Conservation (phyloP, 2,113 vertebrate species). For the Xenopus laevis region DNA sequence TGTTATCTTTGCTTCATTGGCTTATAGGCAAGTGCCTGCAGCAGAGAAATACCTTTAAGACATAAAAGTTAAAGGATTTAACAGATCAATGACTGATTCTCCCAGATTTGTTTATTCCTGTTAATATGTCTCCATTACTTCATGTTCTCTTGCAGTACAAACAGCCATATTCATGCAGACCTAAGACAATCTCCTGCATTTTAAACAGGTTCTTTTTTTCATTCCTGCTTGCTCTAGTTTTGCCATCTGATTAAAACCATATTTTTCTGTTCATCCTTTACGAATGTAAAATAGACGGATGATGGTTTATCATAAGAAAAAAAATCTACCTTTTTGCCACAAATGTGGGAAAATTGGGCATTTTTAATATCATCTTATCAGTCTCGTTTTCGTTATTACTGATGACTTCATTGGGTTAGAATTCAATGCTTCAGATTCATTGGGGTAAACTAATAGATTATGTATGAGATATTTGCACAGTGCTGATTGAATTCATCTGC, state of each 20-base stretch:
- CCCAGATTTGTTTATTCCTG: conserved; percentile 41
- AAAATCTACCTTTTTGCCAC: conserved; percentile 55
- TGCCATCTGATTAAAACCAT: conserved; percentile 67
- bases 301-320: conserved; percentile 60
- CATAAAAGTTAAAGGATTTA: neutral
- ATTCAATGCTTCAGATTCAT: conserved; percentile 71
- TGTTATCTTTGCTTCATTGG: too few species aligned
- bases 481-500: conserved; percentile 77
- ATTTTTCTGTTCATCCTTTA: conserved; percentile 62
- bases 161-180: conserved; percentile 50
- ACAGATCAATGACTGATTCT: conserved; percentile 20
- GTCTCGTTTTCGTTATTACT: conserved; percentile 62
- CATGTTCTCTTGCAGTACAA: conserved; percentile 58
- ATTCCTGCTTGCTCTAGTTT: conserved; percentile 55
- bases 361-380: conserved; percentile 68
- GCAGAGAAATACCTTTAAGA: neutral
- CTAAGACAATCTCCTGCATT: conserved; percentile 48
- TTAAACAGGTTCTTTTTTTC: conserved; percentile 59
- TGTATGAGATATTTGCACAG: conserved; percentile 73
- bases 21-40: neutral
- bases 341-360: conserved; percentile 46
- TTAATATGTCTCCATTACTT: conserved; percentile 50
- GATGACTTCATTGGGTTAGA: conserved; percentile 77
- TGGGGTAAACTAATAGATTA: conserved; percentile 78
- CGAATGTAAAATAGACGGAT: conserved; percentile 64